A percentile compares a stretch with the other conserved stretches of the same genome.
Evolutionary conservation across 2,888 invertebrate genomes (phyloP).

Genomic region (Rhimphoctona megacephalus): DNA sequence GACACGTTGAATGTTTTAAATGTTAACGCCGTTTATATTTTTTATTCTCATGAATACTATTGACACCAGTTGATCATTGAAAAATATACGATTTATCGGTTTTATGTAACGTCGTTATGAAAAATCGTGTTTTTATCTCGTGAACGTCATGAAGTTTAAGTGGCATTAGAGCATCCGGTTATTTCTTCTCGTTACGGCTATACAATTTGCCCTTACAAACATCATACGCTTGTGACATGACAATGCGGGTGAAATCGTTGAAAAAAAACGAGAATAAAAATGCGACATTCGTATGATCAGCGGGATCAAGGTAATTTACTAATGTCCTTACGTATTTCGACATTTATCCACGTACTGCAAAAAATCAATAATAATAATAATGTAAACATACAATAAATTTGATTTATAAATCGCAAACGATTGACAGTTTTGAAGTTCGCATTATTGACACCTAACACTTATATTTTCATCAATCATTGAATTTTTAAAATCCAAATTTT

Average conservation of each 20-base stretch:
- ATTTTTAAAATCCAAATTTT: background rate
- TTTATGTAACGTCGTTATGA: background rate
- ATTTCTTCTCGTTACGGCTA: conserved; percentile 58
- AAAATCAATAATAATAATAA: background rate
- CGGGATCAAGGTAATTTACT: conserved; percentile 32
- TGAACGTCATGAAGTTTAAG: conserved; percentile 37
- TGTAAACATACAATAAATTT: background rate
- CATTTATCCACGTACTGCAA: background rate
- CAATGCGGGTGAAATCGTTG: conserved; percentile 32
- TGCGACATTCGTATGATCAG: conserved; percentile 13
- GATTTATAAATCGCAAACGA: background rate
- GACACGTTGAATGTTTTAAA: background rate
- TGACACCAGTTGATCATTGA: conserved; percentile 31
- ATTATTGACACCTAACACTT: background rate
- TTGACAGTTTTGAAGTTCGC: background rate
- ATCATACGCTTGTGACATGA: conserved; percentile 15
- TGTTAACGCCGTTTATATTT: background rate
- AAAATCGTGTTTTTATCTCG: conserved; percentile 36
- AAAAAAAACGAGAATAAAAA: conserved; percentile 18
- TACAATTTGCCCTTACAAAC: conserved; percentile 17
- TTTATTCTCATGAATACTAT: background rate
- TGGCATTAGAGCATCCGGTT: conserved; percentile 61
- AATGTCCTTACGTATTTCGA: background rate
- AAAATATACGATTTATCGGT: background rate
- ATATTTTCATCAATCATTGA: background rate